These are phyloP conservation scores for Plusia festucae DNA, from an alignment of 2,888 invertebrate genomes.

Conservation along the genomic window DNA sequence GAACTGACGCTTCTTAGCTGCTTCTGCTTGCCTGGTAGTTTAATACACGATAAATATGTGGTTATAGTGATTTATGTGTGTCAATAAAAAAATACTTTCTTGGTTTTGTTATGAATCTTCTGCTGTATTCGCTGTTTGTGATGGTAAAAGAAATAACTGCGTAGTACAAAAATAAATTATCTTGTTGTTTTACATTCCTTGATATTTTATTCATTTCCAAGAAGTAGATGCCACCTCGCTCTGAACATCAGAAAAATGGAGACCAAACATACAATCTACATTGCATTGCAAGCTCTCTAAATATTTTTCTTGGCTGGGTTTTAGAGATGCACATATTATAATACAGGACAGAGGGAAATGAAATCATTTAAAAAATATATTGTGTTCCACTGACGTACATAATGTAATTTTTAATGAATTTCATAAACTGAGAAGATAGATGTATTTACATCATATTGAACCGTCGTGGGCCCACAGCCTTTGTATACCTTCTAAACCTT, in stretches of 20 bases:
- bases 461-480: constrained; percentile 21
- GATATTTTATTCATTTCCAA: constrained; percentile 26
- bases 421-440: constrained; percentile 32
- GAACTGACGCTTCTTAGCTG: constrained; percentile 80
- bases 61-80: constrained; percentile 61
- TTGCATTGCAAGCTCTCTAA: too few relatives aligned
- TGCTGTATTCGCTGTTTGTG: constrained; percentile 7
- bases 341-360: constrained; percentile 36
- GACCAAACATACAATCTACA: constrained; percentile 37
- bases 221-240: constrained; percentile 18
- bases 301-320: constrained; percentile 44
- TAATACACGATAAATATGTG: constrained; percentile 64
- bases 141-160: neutral
- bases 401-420: constrained; percentile 29
- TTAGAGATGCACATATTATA: constrained; percentile 26
- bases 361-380: constrained; percentile 44
- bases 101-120: constrained; percentile 17
- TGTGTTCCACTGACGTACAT: constrained; percentile 30
- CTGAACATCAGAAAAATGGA: constrained; percentile 26
- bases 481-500: constrained; percentile 11
- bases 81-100: constrained; percentile 55
- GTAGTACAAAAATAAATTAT: too few relatives aligned
- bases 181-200: neutral
- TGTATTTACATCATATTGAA: constrained; percentile 46
- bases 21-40: constrained; percentile 73